Percentiles rank a stretch among this genome's conserved stretches.
phyloP scores from a whole-genome alignment of 2,888 invertebrate species.

The Agonopterix subpropinquella region DNA sequence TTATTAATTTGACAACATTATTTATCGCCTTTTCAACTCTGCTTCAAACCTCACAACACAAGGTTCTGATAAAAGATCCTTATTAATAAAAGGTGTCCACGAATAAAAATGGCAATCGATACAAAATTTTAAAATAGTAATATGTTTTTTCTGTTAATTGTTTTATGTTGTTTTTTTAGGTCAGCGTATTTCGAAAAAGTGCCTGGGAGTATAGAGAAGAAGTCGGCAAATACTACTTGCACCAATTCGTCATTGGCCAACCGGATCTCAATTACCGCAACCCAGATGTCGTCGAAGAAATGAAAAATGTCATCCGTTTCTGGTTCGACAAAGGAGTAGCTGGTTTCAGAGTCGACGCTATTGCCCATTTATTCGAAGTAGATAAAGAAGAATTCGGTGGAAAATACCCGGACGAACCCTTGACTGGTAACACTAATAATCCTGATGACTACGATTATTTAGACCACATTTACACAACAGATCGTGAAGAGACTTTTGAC shows the following conservation, averaged over 20 bases:
- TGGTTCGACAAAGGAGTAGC: constrained; percentile 92
- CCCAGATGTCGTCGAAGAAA: constrained; percentile 76
- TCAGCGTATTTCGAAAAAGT: constrained; percentile 78
- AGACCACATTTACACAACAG: constrained; percentile 78
- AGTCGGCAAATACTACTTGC: constrained; percentile 83
- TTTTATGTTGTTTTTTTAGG: constrained; percentile 19
- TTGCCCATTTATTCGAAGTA: constrained; percentile 79
- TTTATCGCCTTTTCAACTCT: too few relatives aligned
- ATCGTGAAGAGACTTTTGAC: constrained; percentile 76
- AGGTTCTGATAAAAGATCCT: too few relatives aligned
- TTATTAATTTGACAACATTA: too few relatives aligned
- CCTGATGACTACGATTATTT: constrained; percentile 73
- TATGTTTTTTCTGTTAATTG: too few relatives aligned
- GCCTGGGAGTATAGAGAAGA: constrained; percentile 83
- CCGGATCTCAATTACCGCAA: constrained; percentile 86
- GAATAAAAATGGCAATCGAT: too few relatives aligned
- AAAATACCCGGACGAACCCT: constrained; percentile 73
- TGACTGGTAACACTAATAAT: constrained; percentile 49
- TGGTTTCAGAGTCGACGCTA: constrained; percentile 90
- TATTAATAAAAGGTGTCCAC: too few relatives aligned
- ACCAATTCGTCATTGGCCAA: constrained; percentile 82
- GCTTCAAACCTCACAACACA: too few relatives aligned
- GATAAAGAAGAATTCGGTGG: constrained; percentile 56
- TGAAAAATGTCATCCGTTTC: constrained; percentile 81
- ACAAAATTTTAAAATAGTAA: too few relatives aligned